phyloP scores from a whole-genome alignment of 1,140 invertebrate species.

The Leptopilina clavipes region DNA sequence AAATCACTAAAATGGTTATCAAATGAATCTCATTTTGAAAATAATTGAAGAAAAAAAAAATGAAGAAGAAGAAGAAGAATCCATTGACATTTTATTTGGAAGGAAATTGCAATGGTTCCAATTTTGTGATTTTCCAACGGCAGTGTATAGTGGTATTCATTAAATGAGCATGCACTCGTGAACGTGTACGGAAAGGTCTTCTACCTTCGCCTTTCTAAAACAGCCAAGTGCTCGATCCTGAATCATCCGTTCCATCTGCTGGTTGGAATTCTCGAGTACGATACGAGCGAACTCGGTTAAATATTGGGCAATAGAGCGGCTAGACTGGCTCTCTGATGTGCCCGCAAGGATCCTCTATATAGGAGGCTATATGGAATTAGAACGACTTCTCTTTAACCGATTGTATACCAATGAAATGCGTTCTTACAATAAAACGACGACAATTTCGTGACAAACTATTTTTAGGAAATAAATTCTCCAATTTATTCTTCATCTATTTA shows the following conservation, averaged over 20 bases:
- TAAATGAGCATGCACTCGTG: conserved; percentile 34
- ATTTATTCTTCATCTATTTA: too few species aligned
- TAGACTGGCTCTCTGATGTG: conserved; percentile 42
- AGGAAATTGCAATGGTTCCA: conserved; percentile 18
- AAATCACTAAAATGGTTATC: too few species aligned
- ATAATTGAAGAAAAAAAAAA: neutral
- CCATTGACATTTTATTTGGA: neutral
- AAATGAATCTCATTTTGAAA: too few species aligned
- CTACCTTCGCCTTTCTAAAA: conserved; percentile 49
- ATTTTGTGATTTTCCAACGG: neutral
- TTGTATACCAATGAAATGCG: conserved; percentile 38
- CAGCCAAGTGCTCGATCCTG: conserved; percentile 43
- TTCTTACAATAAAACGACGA: conserved; percentile 9
- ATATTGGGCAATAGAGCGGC: conserved; percentile 47
- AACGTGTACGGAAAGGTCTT: conserved; percentile 32
- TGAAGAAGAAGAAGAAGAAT: neutral
- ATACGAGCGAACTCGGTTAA: conserved; percentile 45
- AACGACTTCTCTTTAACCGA: conserved; percentile 40
- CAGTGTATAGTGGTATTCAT: neutral
- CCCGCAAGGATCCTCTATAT: conserved; percentile 42
- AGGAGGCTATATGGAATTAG: conserved; percentile 42
- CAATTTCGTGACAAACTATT: neutral
- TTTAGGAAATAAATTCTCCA: neutral
- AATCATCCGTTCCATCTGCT: conserved; percentile 49
- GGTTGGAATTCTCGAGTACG: conserved; percentile 42